Conservation (phyloP, 2,113 vertebrate species). For the Chauna torquata region DNA sequence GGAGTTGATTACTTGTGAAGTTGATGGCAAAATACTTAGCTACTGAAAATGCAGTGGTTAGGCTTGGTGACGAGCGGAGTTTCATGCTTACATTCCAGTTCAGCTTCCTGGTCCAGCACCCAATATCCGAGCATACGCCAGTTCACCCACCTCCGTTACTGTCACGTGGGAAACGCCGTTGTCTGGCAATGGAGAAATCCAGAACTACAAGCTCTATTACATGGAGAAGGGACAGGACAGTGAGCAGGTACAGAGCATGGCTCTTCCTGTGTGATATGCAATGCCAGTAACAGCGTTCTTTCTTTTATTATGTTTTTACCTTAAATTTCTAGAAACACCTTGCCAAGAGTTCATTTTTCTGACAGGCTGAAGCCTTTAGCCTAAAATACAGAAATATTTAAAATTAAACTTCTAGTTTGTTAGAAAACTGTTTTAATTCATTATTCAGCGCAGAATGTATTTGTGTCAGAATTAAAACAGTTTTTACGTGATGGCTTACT, state of each 20-base stretch:
- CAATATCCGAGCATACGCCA: constrained; percentile 84
- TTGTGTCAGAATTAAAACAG: background rate
- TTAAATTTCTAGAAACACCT: background rate
- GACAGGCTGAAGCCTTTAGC: background rate
- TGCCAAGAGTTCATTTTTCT: background rate
- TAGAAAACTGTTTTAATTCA: background rate
- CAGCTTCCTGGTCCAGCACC: constrained; percentile 95
- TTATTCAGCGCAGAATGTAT: background rate
- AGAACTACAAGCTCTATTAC: constrained; percentile 95
- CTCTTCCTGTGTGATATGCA: accelerated
- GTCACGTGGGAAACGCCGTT: constrained; percentile 91
- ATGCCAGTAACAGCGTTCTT: too few relatives aligned
- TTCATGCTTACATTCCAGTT: constrained; percentile 75
- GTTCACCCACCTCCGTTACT: constrained; percentile 82
- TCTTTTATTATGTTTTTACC: background rate
- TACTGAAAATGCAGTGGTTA: background rate
- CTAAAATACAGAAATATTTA: background rate
- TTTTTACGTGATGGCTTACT: background rate
- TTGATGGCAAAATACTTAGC: background rate
- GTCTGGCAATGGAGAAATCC: constrained; percentile 92
- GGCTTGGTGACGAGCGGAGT: background rate
- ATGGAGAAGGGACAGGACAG: constrained; percentile 87
- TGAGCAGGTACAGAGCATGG: constrained; percentile 83
- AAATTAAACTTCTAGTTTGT: background rate
- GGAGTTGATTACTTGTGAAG: background rate